phyloP scores from a whole-genome alignment of 1,140 invertebrate species.

The Drosophila ercepeae region DNA sequence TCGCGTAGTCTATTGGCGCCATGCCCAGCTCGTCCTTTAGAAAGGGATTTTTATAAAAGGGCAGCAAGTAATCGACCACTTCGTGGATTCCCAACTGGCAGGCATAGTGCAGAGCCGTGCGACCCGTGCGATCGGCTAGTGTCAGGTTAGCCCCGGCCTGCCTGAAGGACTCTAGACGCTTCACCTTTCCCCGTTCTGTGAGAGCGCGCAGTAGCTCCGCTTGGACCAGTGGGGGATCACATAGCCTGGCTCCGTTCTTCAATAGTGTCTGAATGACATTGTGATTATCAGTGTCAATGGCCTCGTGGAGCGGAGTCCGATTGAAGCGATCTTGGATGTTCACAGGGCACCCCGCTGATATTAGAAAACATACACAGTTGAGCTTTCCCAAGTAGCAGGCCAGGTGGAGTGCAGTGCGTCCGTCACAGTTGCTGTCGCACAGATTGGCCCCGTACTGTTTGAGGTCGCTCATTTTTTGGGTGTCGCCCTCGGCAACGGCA shows the following conservation, averaged over 20 bases:
- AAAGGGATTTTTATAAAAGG: conserved; percentile 75
- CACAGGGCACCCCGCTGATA: conserved; percentile 91
- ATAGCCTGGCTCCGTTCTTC: conserved; percentile 87
- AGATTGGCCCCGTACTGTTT: conserved; percentile 88
- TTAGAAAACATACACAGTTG: conserved; percentile 83
- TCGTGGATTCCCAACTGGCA: conserved; percentile 83
- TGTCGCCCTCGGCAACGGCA: conserved; percentile 88
- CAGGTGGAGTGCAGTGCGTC: conserved; percentile 92
- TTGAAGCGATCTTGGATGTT: conserved; percentile 86
- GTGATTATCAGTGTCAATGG: conserved; percentile 86
- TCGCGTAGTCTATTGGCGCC: conserved; percentile 84
- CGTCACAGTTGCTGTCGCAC: conserved; percentile 89
- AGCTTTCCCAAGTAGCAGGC: conserved; percentile 89
- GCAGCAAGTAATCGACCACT: conserved; percentile 84
- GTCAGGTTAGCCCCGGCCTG: conserved; percentile 87
- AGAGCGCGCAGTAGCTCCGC: conserved; percentile 87
- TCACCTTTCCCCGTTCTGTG: conserved; percentile 85
- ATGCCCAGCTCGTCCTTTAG: conserved; percentile 84
- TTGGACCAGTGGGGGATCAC: conserved; percentile 82
- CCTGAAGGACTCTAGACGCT: conserved; percentile 86
- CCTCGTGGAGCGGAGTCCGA: conserved; percentile 87
- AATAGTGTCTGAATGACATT: conserved; percentile 86
- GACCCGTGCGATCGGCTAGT: conserved; percentile 85
- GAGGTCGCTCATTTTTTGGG: conserved; percentile 83
- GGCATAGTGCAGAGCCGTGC: conserved; percentile 87